Conservation (phyloP, 2,888 invertebrate species). For the Agrotis clavis region DNA sequence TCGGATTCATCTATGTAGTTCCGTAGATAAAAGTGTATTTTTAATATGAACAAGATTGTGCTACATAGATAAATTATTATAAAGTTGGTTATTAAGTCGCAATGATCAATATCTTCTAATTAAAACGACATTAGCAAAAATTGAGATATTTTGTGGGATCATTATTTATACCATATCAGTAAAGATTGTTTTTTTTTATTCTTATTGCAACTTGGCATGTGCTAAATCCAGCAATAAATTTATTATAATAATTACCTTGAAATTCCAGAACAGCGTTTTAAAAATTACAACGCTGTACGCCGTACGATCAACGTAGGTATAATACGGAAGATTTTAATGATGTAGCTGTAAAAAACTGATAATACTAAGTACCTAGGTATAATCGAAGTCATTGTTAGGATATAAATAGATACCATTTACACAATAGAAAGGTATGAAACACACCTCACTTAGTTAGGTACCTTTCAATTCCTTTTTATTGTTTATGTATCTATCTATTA, state of each 20-base stretch:
- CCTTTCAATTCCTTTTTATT: conserved; percentile 7
- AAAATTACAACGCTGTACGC: conserved; percentile 16
- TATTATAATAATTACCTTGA: conserved; percentile 34
- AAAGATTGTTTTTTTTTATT: conserved; percentile 5
- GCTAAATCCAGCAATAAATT: conserved; percentile 3
- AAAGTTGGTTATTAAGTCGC: neutral
- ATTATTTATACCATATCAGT: neutral
- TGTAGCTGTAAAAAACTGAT: conserved; percentile 13
- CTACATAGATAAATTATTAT: neutral
- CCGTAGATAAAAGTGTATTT: neutral
- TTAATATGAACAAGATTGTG: neutral
- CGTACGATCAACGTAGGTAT: conserved; percentile 4
- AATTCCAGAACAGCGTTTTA: conserved; percentile 4
- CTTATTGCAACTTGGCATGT: neutral
- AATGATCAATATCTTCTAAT: neutral
- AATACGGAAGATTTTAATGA: conserved; percentile 29
- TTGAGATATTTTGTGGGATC: neutral
- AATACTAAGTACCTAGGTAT: conserved; percentile 1
- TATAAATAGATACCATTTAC: conserved; percentile 39
- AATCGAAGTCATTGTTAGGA: conserved; percentile 24
- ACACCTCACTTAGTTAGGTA: neutral
- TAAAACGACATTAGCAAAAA: neutral
- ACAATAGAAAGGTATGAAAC: conserved; percentile 22
- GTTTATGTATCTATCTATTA: conserved; percentile 4
- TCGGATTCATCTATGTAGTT: conserved; percentile 11